Conservation (phyloP, 2,113 vertebrate species). For the Drymodes brunneopygia region DNA sequence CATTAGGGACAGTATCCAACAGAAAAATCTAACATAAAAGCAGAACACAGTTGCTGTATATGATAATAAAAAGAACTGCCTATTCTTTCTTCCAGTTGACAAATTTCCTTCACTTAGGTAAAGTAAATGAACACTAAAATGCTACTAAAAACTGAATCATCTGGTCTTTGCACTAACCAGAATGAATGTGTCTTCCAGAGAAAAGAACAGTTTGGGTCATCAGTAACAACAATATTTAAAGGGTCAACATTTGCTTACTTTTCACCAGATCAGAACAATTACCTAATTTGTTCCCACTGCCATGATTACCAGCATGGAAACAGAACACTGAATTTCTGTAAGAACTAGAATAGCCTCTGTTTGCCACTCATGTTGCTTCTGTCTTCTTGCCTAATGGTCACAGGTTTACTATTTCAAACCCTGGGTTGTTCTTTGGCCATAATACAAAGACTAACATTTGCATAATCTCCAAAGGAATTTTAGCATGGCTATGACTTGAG, state of each 20-base stretch:
- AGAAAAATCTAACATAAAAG: neutral
- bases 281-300: neutral
- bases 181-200: neutral
- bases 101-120: neutral
- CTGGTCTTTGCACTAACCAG: neutral
- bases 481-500: neutral
- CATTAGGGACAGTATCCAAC: neutral
- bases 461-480: neutral
- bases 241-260: neutral
- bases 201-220: neutral
- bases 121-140: neutral
- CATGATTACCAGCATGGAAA: neutral
- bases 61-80: neutral
- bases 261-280: neutral
- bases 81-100: neutral
- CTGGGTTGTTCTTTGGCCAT: neutral
- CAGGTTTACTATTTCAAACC: neutral
- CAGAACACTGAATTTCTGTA: neutral
- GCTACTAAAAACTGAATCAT: neutral
- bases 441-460: neutral
- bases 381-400: rapidly evolving
- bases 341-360: neutral
- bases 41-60: neutral
- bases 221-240: neutral
- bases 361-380: neutral